Conservation (phyloP, 1,140 invertebrate species). For the Calycopis cecrops region DNA sequence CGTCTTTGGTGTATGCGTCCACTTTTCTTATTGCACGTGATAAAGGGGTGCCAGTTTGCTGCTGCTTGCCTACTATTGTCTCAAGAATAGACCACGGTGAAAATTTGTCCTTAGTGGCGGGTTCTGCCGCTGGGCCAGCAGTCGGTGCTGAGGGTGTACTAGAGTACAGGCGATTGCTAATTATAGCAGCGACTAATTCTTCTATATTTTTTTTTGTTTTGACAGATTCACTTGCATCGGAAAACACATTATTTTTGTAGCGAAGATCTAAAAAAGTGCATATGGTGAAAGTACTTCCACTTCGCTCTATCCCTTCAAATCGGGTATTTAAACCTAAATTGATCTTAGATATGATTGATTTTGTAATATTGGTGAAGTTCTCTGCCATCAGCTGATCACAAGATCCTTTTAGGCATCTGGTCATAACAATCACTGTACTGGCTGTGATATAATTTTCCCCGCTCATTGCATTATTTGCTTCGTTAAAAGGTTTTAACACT, state of each 20-base stretch:
- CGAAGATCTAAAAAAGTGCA: background rate
- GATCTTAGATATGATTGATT: no score
- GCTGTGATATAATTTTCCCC: no score
- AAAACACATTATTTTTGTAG: background rate
- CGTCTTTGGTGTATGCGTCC: conserved; percentile 21
- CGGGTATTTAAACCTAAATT: no score
- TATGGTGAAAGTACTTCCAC: background rate
- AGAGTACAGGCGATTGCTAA: background rate
- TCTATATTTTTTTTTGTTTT: background rate
- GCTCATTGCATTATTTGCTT: no score
- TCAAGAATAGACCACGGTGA: background rate
- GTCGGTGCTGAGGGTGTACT: background rate
- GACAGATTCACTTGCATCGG: no score
- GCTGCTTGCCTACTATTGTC: conserved; percentile 1
- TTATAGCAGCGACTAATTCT: background rate
- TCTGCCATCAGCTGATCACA: no score
- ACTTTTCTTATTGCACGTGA: conserved; percentile 22
- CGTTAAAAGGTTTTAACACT: no score
- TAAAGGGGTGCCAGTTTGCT: background rate
- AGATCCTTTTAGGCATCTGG: no score
- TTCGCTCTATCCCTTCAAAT: conserved; percentile 6
- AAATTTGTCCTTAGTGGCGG: background rate
- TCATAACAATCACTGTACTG: no score
- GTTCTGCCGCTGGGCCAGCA: background rate
- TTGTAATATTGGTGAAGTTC: no score